Evolutionary conservation across 2,888 invertebrate genomes (phyloP).

Genomic region (Xiphydria camelus): DNA sequence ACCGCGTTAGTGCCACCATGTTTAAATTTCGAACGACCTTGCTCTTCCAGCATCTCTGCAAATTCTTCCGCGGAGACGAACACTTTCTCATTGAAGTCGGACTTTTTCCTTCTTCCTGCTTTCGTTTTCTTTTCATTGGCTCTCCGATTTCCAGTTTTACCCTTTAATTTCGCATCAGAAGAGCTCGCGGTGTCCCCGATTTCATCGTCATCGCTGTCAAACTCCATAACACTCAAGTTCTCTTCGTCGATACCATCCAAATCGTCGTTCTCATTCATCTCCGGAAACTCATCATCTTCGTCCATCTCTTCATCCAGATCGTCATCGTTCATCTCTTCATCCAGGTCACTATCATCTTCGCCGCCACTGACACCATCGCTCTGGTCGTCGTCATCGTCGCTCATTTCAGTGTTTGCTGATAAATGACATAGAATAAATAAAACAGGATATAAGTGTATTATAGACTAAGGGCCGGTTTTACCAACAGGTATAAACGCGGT

Average conservation of each 20-base stretch:
- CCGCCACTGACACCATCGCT: constrained; percentile 33
- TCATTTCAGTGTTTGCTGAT: constrained; percentile 24
- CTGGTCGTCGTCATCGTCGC: constrained; percentile 32
- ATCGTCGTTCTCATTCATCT: constrained; percentile 34
- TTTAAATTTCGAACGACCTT: constrained; percentile 64
- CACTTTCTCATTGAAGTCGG: constrained; percentile 51
- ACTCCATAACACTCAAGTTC: constrained; percentile 57
- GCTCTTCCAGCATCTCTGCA: constrained; percentile 83
- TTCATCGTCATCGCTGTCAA: constrained; percentile 48
- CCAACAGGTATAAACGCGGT: no score
- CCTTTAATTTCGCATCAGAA: constrained; percentile 2
- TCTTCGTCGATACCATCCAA: constrained; percentile 51
- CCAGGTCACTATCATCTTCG: constrained; percentile 18
- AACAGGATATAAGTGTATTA: no score
- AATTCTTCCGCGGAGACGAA: constrained; percentile 90
- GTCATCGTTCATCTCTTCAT: constrained; percentile 22
- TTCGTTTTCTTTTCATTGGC: constrained; percentile 21
- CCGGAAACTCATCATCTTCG: constrained; percentile 34
- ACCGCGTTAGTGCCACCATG: constrained; percentile 71
- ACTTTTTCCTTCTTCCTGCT: no score
- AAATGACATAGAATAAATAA: constrained; percentile 5
- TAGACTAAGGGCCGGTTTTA: no score
- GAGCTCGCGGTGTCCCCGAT: constrained; percentile 17
- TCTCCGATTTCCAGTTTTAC: constrained; percentile 13
- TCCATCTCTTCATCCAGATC: constrained; percentile 47